Evolutionary conservation across 1,140 invertebrate genomes (phyloP).

Genomic region (Cherax quadricarinatus): DNA sequence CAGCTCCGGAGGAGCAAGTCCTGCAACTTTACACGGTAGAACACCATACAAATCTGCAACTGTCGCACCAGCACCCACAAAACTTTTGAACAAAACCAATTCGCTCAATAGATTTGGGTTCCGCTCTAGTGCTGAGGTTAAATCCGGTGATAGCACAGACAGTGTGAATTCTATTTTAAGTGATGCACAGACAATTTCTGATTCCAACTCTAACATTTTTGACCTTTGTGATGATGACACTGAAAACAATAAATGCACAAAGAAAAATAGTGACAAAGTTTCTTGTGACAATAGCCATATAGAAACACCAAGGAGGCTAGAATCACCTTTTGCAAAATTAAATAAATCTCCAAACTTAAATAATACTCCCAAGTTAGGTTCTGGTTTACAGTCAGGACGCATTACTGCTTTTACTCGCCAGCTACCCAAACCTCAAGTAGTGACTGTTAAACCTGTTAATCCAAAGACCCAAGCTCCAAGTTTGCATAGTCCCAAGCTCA

Average conservation of each 20-base stretch:
- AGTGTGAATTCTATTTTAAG: constrained; percentile 73
- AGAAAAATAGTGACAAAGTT: constrained; percentile 22
- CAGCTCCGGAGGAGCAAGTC: constrained; percentile 56
- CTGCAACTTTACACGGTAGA: constrained; percentile 30
- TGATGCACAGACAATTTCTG: constrained; percentile 71
- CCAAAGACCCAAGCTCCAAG: constrained; percentile 4
- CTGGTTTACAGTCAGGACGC: constrained; percentile 19
- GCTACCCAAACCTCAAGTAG: constrained; percentile 66
- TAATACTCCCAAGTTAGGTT: not conserved
- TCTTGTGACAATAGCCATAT: not conserved
- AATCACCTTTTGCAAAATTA: constrained; percentile 3
- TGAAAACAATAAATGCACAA: constrained; percentile 18
- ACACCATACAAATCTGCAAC: constrained; percentile 46
- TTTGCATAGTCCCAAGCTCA: constrained; percentile 5
- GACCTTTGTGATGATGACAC: constrained; percentile 56
- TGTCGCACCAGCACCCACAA: constrained; percentile 49
- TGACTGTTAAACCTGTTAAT: constrained; percentile 55
- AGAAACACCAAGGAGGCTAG: constrained; percentile 15
- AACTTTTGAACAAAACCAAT: constrained; percentile 13
- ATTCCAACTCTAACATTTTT: constrained; percentile 71
- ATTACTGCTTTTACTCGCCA: constrained; percentile 65
- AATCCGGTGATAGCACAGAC: constrained; percentile 72
- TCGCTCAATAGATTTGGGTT: constrained; percentile 70
- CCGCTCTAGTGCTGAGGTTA: constrained; percentile 36
- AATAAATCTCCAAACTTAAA: constrained; percentile 16